phyloP scores from a whole-genome alignment of 2,888 invertebrate genomes.

The Nowickia ferox region DNA sequence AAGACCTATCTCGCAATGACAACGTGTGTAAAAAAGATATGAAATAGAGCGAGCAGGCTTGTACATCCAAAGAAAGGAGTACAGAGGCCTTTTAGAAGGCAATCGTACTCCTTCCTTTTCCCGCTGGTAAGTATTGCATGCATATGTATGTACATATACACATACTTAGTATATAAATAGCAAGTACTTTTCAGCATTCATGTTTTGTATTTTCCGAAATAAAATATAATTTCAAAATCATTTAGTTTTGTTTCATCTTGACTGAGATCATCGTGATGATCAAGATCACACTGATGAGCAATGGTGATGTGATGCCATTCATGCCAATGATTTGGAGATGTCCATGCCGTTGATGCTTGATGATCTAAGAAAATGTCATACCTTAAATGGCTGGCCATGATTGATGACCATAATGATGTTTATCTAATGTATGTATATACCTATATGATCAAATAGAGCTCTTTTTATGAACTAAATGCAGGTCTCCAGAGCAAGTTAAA shows the following conservation, averaged over 20 bases:
- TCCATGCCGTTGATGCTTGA: conserved; percentile 23
- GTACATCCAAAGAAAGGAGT: too few species aligned
- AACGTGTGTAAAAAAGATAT: too few species aligned
- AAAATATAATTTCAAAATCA: conserved; percentile 28
- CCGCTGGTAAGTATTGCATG: not conserved
- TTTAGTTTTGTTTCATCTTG: conserved; percentile 26
- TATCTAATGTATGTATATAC: conserved; percentile 69
- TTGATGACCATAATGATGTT: conserved; percentile 71
- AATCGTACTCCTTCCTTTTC: too few species aligned
- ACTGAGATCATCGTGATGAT: conserved; percentile 39
- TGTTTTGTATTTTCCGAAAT: not conserved
- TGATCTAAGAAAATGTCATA: conserved; percentile 68
- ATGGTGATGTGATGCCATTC: conserved; percentile 34
- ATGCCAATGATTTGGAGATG: conserved; percentile 10
- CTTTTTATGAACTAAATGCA: conserved; percentile 64
- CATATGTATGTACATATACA: not conserved
- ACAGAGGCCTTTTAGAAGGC: too few species aligned
- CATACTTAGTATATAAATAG: not conserved
- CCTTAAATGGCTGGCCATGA: conserved; percentile 67
- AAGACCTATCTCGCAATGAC: too few species aligned
- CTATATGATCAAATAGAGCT: conserved; percentile 68
- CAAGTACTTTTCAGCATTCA: not conserved
- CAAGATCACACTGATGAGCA: conserved; percentile 41
- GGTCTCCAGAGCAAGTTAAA: conserved; percentile 57
- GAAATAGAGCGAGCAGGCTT: too few species aligned